Conservation (phyloP, 2,888 invertebrate genomes). For the Endotricha flammealis region DNA sequence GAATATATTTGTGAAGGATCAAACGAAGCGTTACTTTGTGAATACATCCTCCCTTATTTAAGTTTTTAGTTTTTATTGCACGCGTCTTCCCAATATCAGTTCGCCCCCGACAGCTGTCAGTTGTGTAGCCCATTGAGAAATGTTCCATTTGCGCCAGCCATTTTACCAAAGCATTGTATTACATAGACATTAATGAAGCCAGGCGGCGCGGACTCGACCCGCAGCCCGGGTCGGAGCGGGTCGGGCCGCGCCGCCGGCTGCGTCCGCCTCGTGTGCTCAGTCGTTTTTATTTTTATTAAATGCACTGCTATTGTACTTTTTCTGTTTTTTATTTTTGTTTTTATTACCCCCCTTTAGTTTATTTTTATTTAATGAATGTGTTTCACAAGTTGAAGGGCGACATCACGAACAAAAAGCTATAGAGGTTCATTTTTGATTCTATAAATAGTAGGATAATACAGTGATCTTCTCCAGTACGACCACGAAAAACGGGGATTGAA, state of each 20-base stretch:
- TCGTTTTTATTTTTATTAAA: slow-evolving; percentile 62
- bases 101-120: slow-evolving; percentile 1
- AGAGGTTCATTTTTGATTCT: too few species aligned
- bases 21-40: too few species aligned
- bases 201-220: slow-evolving; percentile 17
- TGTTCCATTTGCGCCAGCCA: slow-evolving; percentile 27
- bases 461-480: too few species aligned
- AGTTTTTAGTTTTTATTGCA: background rate
- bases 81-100: background rate
- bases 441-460: too few species aligned
- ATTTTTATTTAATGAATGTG: slow-evolving; percentile 19
- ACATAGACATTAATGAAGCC: slow-evolving; percentile 22
- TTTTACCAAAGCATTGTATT: slow-evolving; percentile 40
- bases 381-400: too few species aligned
- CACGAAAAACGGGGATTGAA: too few species aligned
- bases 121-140: too few species aligned
- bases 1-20: too few species aligned
- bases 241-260: too few species aligned
- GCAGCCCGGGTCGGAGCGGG: slow-evolving; percentile 17
- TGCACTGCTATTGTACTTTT: slow-evolving; percentile 68
- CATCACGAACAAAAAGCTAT: too few species aligned
- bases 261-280: slow-evolving; percentile 55
- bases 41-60: too few species aligned
- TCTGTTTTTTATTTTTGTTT: slow-evolving; percentile 46
- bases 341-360: slow-evolving; percentile 28